Conservation (phyloP, 2,888 invertebrate species). For the Exocentrus adspersus region DNA sequence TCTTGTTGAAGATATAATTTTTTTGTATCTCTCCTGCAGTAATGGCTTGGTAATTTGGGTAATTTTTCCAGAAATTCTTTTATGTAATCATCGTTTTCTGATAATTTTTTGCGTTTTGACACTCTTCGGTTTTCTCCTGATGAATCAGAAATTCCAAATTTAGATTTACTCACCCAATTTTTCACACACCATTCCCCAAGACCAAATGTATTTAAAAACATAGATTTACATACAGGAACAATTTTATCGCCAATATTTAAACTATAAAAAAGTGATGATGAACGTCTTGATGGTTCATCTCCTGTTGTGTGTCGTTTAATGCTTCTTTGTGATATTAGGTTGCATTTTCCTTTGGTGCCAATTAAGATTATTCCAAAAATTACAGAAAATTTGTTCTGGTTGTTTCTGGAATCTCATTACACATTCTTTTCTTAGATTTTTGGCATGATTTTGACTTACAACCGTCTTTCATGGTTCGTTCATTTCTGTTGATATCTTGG, state of each 20-base stretch:
- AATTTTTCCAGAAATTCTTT: background rate
- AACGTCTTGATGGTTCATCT: background rate
- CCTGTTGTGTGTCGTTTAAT: background rate
- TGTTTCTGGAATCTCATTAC: background rate
- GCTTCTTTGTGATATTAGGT: background rate
- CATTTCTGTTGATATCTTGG: background rate
- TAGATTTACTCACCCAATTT: background rate
- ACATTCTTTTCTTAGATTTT: background rate
- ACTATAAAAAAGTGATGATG: background rate
- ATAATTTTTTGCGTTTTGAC: background rate
- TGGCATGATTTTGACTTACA: background rate
- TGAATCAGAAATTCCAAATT: background rate
- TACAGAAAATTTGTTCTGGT: background rate
- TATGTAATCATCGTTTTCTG: background rate
- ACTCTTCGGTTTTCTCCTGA: background rate
- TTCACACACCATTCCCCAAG: background rate
- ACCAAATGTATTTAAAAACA: background rate
- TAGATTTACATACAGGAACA: background rate
- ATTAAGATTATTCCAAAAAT: background rate
- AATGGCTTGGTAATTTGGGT: background rate
- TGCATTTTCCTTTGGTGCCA: background rate
- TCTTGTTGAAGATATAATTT: background rate
- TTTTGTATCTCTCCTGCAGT: conserved; percentile 1
- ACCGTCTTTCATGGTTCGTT: background rate
- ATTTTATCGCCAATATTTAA: background rate